Percentiles rank a stretch among this genome's conserved stretches.
phyloP scores from a whole-genome alignment of 2,888 invertebrate genomes.

The Tenthredo amoena region DNA sequence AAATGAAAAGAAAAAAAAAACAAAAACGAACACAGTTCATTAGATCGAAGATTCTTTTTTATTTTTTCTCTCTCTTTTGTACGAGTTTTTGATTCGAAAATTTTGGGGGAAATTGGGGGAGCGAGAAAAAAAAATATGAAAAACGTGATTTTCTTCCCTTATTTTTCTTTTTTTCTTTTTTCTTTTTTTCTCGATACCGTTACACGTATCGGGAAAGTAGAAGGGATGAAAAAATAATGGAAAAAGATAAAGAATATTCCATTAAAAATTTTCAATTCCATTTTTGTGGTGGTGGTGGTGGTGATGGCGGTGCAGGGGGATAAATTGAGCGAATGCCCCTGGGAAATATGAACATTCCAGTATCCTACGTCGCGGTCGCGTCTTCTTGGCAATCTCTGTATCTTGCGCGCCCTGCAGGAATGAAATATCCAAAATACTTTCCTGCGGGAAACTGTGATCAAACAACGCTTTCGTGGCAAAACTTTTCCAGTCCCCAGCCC shows the following conservation, averaged over 20 bases:
- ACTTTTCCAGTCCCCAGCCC: neutral
- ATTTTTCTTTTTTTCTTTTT: neutral
- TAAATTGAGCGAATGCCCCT: slow-evolving; percentile 6
- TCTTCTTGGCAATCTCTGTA: slow-evolving; percentile 10
- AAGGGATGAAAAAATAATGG: neutral
- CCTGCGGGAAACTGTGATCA: slow-evolving; percentile 36
- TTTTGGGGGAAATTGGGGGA: neutral
- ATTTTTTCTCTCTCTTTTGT: too few species aligned
- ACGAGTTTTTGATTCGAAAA: neutral
- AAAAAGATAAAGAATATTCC: neutral
- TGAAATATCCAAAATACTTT: slow-evolving; percentile 52
- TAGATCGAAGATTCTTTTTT: too few species aligned
- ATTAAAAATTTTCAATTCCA: slow-evolving; percentile 30
- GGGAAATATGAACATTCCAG: slow-evolving; percentile 48
- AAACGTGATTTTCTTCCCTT: neutral
- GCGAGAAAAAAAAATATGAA: neutral
- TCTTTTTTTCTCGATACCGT: neutral
- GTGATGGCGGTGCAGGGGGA: neutral
- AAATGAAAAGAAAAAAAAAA: neutral
- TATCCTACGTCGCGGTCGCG: neutral
- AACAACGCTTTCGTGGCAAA: slow-evolving; percentile 22
- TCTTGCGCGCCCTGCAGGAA: neutral
- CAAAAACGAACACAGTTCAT: neutral
- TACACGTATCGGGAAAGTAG: neutral
- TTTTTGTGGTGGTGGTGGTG: neutral